Evolutionary conservation across 2,797 vertebrate genomes (phyloP).

Genomic region (Microchirus variegatus): DNA sequence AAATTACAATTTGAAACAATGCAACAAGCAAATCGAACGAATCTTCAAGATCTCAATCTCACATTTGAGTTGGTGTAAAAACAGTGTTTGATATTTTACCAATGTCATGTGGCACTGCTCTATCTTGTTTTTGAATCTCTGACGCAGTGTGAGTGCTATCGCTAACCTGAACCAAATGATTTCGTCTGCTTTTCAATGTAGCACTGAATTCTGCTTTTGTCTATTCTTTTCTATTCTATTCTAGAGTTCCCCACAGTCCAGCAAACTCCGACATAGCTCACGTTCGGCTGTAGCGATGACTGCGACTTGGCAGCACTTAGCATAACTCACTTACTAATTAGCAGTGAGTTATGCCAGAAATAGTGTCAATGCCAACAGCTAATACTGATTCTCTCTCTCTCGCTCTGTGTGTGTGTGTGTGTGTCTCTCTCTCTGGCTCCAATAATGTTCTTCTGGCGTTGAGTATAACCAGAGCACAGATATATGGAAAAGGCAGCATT

Average conservation of each 20-base stretch:
- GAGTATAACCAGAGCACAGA: slow-evolving; percentile 28
- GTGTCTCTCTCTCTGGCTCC: slow-evolving; percentile 2
- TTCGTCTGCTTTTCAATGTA: not conserved
- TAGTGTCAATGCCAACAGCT: slow-evolving; percentile 26
- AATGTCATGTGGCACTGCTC: too few relatives aligned
- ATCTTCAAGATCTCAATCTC: too few relatives aligned
- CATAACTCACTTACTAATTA: slow-evolving; percentile 62
- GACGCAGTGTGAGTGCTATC: too few relatives aligned
- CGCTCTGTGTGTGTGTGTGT: not conserved
- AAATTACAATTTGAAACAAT: not conserved
- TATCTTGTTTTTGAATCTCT: too few relatives aligned
- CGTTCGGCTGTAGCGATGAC: slow-evolving; percentile 20
- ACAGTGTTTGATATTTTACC: too few relatives aligned
- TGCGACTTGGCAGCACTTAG: slow-evolving; percentile 44
- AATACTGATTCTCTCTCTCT: slow-evolving; percentile 16
- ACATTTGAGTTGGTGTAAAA: too few relatives aligned
- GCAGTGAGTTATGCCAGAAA: slow-evolving; percentile 48
- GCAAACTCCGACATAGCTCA: slow-evolving; percentile 27
- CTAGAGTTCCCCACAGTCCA: slow-evolving; percentile 12
- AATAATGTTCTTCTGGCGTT: slow-evolving; percentile 26
- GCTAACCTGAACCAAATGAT: too few relatives aligned
- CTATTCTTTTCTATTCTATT: not conserved
- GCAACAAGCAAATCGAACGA: not conserved
- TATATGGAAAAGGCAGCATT: slow-evolving; percentile 2
- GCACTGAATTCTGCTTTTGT: not conserved